phyloP scores from a whole-genome alignment of 1,140 invertebrate genomes.

The Eciton burchellii region DNA sequence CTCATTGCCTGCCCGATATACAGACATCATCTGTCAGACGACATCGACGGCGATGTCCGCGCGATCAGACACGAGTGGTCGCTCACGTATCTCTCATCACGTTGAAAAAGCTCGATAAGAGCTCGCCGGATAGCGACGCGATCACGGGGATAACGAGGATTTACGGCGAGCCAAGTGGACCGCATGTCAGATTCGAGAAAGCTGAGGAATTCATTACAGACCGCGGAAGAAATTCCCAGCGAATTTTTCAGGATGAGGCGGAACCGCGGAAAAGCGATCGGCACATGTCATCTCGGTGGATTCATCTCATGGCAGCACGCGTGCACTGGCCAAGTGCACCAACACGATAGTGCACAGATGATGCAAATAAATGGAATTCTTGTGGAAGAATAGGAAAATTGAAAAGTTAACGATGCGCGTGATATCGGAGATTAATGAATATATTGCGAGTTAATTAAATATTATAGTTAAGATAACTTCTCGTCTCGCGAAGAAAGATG shows the following conservation, averaged over 20 bases:
- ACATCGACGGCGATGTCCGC: constrained; percentile 11
- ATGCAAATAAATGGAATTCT: neutral
- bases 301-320: neutral
- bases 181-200: constrained; percentile 11
- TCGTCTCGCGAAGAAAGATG: too few species aligned
- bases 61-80: neutral
- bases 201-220: constrained; percentile 8
- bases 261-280: neutral
- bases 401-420: too few species aligned
- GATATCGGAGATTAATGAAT: too few species aligned
- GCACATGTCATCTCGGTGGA: neutral
- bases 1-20: constrained; percentile 26
- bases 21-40: constrained; percentile 53
- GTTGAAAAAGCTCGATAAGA: constrained; percentile 25
- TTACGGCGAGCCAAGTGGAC: constrained; percentile 7
- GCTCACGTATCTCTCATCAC: constrained; percentile 21
- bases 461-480: too few species aligned
- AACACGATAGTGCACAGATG: neutral
- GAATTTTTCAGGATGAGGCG: neutral
- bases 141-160: constrained; percentile 17
- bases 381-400: too few species aligned
- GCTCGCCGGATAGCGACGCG: neutral
- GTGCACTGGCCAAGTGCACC: too few species aligned
- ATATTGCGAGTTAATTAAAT: too few species aligned
- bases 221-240: neutral